Conservation (phyloP, 2,888 invertebrate species). For the Noctua fimbriata region DNA sequence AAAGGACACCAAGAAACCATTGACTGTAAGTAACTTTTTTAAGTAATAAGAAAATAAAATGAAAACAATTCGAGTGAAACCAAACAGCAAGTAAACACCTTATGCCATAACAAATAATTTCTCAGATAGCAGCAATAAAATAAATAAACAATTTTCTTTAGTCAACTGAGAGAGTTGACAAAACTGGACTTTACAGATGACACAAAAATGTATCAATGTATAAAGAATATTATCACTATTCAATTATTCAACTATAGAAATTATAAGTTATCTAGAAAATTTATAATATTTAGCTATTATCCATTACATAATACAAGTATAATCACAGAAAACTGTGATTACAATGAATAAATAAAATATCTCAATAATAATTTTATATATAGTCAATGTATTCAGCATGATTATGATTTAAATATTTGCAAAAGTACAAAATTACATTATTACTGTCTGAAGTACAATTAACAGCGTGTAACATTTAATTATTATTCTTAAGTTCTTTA, state of each 20-base stretch:
- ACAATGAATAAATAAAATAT: constrained; percentile 18
- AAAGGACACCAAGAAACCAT: neutral
- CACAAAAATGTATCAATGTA: neutral
- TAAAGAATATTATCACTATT: neutral
- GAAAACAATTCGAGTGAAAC: neutral
- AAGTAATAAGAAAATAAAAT: neutral
- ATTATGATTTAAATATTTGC: constrained; percentile 12
- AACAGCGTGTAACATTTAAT: constrained; percentile 5
- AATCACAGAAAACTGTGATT: constrained; percentile 32
- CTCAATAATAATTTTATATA: constrained; percentile 5
- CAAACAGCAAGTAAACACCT: neutral
- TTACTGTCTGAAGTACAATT: constrained; percentile 5
- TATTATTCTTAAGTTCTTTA: neutral
- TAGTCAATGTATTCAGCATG: constrained; percentile 19
- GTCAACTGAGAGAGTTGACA: neutral
- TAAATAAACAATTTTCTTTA: neutral
- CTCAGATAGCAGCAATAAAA: neutral
- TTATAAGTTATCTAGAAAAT: neutral
- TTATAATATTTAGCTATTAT: constrained; percentile 13
- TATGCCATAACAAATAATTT: neutral
- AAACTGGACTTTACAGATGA: neutral
- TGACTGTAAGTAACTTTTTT: neutral
- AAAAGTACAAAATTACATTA: constrained; percentile 28
- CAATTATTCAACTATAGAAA: neutral
- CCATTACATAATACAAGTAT: neutral